phyloP scores from a whole-genome alignment of 1,140 invertebrate genomes.

The Bombus breviceps region DNA sequence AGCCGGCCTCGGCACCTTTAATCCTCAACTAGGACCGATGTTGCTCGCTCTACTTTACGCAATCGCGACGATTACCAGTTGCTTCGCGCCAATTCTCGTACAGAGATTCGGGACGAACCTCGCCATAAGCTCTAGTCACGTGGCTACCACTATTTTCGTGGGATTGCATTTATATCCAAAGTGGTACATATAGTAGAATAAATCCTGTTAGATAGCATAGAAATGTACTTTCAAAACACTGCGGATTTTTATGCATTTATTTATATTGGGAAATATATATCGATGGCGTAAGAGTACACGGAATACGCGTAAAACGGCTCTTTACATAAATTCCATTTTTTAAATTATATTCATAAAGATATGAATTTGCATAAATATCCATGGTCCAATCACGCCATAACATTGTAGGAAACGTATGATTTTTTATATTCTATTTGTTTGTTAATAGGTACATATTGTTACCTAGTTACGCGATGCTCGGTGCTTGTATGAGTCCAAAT shows the following conservation, averaged over 20 bases:
- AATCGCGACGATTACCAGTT: conserved; percentile 82
- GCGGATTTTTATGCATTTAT: no score
- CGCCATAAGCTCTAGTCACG: conserved; percentile 81
- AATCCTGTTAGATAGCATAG: no score
- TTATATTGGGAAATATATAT: no score
- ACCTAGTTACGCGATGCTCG: conserved; percentile 85
- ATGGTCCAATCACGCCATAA: no score
- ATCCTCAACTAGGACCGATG: conserved; percentile 82
- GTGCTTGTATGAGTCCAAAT: conserved; percentile 83
- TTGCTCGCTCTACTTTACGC: conserved; percentile 83
- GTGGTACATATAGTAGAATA: conserved; percentile 77
- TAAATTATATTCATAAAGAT: no score
- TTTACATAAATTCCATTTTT: not conserved
- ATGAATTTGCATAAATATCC: no score
- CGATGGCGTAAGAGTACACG: fast-evolving
- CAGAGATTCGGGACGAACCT: conserved; percentile 84
- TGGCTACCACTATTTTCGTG: conserved; percentile 84
- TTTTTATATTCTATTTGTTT: not conserved
- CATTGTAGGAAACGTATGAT: no score
- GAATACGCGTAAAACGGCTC: conserved; percentile 54
- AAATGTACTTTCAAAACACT: no score
- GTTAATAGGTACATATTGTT: conserved; percentile 82
- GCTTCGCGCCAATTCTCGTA: conserved; percentile 83
- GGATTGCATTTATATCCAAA: conserved; percentile 85
- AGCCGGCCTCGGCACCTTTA: conserved; percentile 76